A percentile compares a stretch with the other conserved stretches of the same genome.
These are phyloP conservation scores for Polyergus mexicanus DNA, from an alignment of 1,140 invertebrate genomes.

Conservation along the genomic window DNA sequence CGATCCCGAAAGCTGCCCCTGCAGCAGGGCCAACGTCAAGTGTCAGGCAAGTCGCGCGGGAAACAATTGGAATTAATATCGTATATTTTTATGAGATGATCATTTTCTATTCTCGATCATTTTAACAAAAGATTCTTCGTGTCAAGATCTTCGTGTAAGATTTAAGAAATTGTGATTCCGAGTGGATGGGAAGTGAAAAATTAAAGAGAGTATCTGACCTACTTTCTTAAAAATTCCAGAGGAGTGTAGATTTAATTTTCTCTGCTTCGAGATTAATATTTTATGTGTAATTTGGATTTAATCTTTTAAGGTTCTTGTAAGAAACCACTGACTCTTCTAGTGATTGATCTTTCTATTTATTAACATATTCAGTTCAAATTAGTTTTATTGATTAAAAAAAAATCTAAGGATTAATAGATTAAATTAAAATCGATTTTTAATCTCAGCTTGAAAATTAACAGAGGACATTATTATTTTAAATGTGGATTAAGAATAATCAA, in stretches of 20 bases:
- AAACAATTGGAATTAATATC: neutral
- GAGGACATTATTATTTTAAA: neutral
- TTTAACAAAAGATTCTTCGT: neutral
- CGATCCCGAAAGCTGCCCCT: slow-evolving; percentile 97
- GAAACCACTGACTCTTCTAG: neutral
- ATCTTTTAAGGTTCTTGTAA: neutral
- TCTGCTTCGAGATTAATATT: slow-evolving; percentile 1
- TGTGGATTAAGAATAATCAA: too few relatives aligned
- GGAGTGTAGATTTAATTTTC: slow-evolving; percentile 26
- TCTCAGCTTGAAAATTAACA: neutral
- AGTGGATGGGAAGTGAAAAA: slow-evolving; percentile 10
- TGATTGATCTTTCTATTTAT: slow-evolving; percentile 15
- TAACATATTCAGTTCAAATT: slow-evolving; percentile 3
- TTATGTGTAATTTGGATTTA: slow-evolving; percentile 12
- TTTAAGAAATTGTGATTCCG: neutral
- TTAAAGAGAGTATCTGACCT: neutral
- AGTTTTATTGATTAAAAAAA: neutral
- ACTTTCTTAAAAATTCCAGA: neutral
- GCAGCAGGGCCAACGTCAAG: slow-evolving; percentile 97
- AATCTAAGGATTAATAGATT: neutral
- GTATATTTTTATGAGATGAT: neutral
- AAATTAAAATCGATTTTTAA: neutral
- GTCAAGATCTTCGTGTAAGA: neutral
- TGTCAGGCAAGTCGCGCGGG: slow-evolving; percentile 90
- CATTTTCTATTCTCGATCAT: neutral